These are phyloP conservation scores for Xestia ashworthii DNA, from an alignment of 2,888 invertebrate species.

Conservation along the genomic window DNA sequence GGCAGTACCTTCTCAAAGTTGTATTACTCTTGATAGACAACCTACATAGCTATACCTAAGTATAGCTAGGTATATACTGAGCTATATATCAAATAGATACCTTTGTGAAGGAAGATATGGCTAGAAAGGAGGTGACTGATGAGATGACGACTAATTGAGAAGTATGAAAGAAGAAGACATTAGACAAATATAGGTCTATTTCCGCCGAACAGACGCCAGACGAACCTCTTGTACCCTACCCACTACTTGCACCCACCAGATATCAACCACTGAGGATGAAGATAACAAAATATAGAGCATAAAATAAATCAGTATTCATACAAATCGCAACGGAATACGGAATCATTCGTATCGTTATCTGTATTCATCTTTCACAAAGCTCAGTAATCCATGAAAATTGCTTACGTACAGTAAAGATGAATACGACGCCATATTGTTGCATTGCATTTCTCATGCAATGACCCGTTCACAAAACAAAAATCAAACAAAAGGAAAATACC, in stretches of 20 bases:
- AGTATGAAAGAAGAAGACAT: too few species aligned
- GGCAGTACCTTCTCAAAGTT: not conserved
- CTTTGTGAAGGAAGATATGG: too few species aligned
- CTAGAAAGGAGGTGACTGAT: too few species aligned
- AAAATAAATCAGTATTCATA: constrained; percentile 35
- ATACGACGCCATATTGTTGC: constrained; percentile 88
- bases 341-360: constrained; percentile 48
- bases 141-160: too few species aligned
- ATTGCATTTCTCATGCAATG: constrained; percentile 90
- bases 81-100: not conserved
- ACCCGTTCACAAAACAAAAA: constrained; percentile 89
- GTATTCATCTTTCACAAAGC: constrained; percentile 63
- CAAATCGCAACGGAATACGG: constrained; percentile 27
- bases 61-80: not conserved
- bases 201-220: constrained; percentile 75
- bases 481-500: constrained; percentile 89
- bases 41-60: not conserved
- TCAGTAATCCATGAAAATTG: constrained; percentile 77
- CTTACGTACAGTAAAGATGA: constrained; percentile 74
- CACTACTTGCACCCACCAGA: constrained; percentile 49
- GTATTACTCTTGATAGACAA: not conserved
- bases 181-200: too few species aligned
- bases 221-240: constrained; percentile 61
- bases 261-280: constrained; percentile 15
- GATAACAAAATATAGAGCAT: constrained; percentile 23